Evolutionary conservation across 2,888 invertebrate genomes (phyloP), one percentile per base, ranked within the genome.

Genomic region (Torymus tubicola): DNA sequence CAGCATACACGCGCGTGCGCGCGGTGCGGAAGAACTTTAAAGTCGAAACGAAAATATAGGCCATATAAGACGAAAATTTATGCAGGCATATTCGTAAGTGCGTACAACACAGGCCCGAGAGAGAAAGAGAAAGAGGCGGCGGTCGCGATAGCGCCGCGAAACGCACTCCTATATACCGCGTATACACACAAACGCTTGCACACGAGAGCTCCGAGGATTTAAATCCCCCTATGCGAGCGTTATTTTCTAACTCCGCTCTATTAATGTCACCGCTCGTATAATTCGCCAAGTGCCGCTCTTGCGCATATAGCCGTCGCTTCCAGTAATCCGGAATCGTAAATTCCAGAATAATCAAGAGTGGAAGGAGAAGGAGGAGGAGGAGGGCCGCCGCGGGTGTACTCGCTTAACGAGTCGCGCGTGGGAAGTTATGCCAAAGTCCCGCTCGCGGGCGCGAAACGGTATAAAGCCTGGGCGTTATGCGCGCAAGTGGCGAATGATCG

Each of bases 291-390:
- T 24, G 67, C 50, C 31, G 67, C 31, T 31, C 31, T 3, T 8
- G 31, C 31, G 31, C 31, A 8, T 8, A 31, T 31, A 31, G 31
- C 60, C 50, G 52, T 65, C 60, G 55, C 57, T 64, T 65, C 70
- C 65, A 67, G 61, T 71, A 81, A 82, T 81, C 78, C 76, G 79
- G 68, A 80, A 82, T 81, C 77, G 83, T 86, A 85, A 85, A 85
- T 86, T 84, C 82, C 83, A 83, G 85, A 83, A 81, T 82, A 84
- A 83, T 84, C 84, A 85, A 83, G 84, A 84, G 53, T 80, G 76
- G 50, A 57, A 74, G 71, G 31, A 31, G 31, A 8, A 2, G 31
- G 31, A 2, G 31, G 31, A 31, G 31, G 31, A 31, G 31, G 31
- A n/a, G n/a, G n/a, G n/a, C n/a, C n/a, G 31, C 31, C 31, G 31